Base-by-base conservation (phyloP, 2,113 vertebrate species). In the Deroptyus accipitrinus region DNA sequence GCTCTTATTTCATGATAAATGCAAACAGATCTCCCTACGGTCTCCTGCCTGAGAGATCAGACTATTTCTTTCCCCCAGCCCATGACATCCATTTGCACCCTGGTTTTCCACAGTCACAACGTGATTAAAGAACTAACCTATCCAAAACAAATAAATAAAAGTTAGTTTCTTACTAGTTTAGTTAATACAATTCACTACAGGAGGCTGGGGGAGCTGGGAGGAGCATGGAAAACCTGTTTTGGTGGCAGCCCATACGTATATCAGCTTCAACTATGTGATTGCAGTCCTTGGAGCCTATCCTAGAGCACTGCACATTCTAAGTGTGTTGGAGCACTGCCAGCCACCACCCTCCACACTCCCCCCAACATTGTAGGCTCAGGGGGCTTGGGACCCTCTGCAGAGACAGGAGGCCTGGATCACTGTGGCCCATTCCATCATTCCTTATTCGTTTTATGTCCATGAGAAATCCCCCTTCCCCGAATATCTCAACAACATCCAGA, bases 391-490 rank as follows among this genome's bases (percentile, higher is more conserved):
- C 25, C 48, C n/a, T 79, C 49, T 9, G 10, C 33, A 24, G 54
- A 57, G 28, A 41, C 24, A 57, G 79, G 37, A 79, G 54, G n/a
- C 39, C 33, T 28, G 8, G n/a, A 37, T 33, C 48, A 59, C 31
- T 3, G 0, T 0, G 0, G 66, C 39, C 79, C 57, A 16, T 35
- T 59, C 57, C 57, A 68, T 64, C n/a, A 1, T 59, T 79, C 23
- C 7, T 24, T 35, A 27, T 39, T 12, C 54, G 7, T 49, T 85
- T 72, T 15, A 55, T 17, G 15, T 16, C 44, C 17, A 2, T 10
- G 30, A 80, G 27, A 83, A 88, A 73, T 35, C 42, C 0, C 0
- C 48, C 51, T 68, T 76, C 39, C 72, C 66, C 5, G 5, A 91
- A 51, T 51, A 67, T 62, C 63, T 66, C 4, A 3, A 37, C 49